These are phyloP conservation scores for Urocyon cinereoargenteus DNA, from an alignment of 2,797 vertebrate genomes.

Conservation along the genomic window DNA sequence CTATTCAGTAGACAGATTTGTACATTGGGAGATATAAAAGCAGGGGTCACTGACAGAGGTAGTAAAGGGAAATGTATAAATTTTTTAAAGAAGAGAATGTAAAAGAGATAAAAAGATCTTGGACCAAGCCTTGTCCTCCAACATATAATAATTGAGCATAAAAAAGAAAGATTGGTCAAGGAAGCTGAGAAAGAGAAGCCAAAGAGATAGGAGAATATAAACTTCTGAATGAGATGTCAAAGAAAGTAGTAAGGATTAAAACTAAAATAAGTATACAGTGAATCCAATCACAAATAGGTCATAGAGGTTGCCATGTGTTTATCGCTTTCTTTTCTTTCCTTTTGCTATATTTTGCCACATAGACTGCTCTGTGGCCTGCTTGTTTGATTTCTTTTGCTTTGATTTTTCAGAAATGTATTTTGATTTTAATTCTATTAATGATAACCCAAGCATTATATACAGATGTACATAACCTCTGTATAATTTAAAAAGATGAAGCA, in stretches of 20 bases:
- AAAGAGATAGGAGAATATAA: background rate
- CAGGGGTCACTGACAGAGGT: background rate
- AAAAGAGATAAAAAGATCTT: background rate
- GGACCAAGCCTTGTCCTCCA: background rate
- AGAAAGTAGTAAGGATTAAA: background rate
- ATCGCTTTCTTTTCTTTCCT: background rate
- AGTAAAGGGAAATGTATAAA: background rate
- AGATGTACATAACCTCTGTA: background rate
- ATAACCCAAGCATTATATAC: background rate
- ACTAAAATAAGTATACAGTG: background rate
- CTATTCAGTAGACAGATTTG: background rate
- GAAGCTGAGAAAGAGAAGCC: background rate
- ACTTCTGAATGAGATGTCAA: background rate
- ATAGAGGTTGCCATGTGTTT: background rate
- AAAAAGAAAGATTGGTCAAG: background rate
- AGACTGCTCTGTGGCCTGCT: background rate
- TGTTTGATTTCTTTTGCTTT: slow-evolving; percentile 29
- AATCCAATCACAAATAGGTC: background rate
- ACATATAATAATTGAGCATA: background rate
- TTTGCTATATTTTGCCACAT: background rate
- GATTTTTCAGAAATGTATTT: background rate
- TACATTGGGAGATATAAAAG: background rate
- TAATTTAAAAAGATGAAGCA: background rate
- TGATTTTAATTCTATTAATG: slow-evolving; percentile 13
- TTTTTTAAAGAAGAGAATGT: background rate